A percentile compares a stretch with the other conserved stretches of the same genome.
Evolutionary conservation across 2,888 invertebrate species (phyloP).

Genomic region (Danaus chrysippus): DNA sequence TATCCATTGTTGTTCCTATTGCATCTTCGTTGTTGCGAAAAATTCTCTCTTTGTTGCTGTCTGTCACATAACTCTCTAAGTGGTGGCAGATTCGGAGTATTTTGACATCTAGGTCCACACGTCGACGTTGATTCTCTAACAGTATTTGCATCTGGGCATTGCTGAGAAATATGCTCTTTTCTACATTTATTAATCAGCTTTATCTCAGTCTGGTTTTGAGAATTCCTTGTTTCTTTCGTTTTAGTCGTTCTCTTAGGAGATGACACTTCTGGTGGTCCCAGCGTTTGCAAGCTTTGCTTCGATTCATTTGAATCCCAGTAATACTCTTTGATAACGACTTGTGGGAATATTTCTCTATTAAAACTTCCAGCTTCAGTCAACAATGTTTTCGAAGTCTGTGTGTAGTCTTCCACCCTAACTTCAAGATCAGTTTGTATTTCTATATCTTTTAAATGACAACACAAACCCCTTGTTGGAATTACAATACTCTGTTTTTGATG

Average conservation of each 20-base stretch:
- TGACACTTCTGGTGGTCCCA: constrained; percentile 3
- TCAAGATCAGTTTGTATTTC: constrained; percentile 20
- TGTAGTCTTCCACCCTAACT: constrained; percentile 3
- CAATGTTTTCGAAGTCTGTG: constrained; percentile 17
- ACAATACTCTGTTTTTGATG: constrained; percentile 1
- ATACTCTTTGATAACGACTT: constrained; percentile 47
- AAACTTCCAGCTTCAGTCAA: constrained; percentile 6
- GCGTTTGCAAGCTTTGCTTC: constrained; percentile 16
- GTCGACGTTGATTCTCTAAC: neutral
- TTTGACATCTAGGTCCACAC: neutral
- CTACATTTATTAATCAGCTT: neutral
- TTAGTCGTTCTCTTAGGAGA: neutral
- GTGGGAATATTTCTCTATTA: constrained; percentile 34
- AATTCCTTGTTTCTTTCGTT: constrained; percentile 6
- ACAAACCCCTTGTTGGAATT: constrained; percentile 31
- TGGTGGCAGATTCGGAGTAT: neutral
- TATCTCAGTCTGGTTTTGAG: constrained; percentile 10
- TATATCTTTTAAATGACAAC: constrained; percentile 30
- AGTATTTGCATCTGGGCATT: neutral
- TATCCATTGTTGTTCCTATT: constrained; percentile 1
- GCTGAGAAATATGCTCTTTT: neutral
- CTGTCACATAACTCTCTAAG: neutral
- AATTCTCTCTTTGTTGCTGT: constrained; percentile 5
- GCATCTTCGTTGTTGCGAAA: constrained; percentile 3
- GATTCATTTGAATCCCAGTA: constrained; percentile 42